Percentiles rank a stretch among this genome's conserved stretches.
phyloP scores from a whole-genome alignment of 2,888 invertebrate species.

The Myopa testacea region DNA sequence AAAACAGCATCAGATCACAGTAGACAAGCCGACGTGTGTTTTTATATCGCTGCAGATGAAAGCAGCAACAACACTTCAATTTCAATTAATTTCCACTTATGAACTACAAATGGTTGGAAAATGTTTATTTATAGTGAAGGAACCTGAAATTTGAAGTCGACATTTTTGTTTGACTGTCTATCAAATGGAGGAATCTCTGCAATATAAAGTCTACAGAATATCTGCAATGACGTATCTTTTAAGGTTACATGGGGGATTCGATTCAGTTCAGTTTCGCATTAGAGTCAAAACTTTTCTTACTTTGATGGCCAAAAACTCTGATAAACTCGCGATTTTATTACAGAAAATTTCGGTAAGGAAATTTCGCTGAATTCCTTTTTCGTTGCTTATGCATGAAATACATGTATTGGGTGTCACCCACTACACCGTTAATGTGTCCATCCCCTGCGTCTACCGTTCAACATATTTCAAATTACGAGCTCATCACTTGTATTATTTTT shows the following conservation, averaged over 20 bases:
- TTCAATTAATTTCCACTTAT: slow-evolving; percentile 1
- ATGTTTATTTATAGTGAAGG: neutral
- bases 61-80: neutral
- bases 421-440: too few species aligned
- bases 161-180: neutral
- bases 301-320: too few species aligned
- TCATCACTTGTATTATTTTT: too few species aligned
- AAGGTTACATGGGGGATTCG: too few species aligned
- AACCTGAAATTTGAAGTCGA: neutral
- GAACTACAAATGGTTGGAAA: neutral
- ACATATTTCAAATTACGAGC: too few species aligned
- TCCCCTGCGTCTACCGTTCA: too few species aligned
- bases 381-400: neutral
- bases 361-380: neutral
- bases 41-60: neutral
- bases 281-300: too few species aligned
- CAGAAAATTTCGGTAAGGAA: too few species aligned
- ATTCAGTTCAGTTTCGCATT: too few species aligned
- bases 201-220: neutral
- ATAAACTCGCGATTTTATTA: too few species aligned
- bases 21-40: neutral
- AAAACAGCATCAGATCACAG: neutral
- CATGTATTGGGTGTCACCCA: too few species aligned
- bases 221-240: too few species aligned
- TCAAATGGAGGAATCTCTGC: neutral